phyloP scores from a whole-genome alignment of 2,113 vertebrate genomes.

The Muntiacus reevesi region DNA sequence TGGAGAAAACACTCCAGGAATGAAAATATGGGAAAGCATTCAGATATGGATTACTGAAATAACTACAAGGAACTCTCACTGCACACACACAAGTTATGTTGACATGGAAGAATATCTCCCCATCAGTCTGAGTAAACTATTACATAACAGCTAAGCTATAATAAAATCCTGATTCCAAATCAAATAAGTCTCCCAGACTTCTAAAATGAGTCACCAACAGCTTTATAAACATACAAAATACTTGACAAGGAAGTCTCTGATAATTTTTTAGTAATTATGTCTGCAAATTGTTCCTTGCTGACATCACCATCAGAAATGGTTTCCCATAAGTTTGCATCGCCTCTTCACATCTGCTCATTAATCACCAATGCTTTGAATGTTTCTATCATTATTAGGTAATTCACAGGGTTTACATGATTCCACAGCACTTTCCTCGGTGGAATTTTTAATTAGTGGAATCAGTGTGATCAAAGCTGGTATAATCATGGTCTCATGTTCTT shows the following conservation, averaged over 20 bases:
- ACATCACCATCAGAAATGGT: constrained; percentile 88
- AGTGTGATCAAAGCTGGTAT: constrained; percentile 61
- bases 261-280: constrained; percentile 92
- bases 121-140: constrained; percentile 83
- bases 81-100: constrained; percentile 74
- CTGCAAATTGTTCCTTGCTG: constrained; percentile 89
- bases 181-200: constrained; percentile 89
- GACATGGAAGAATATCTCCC: constrained; percentile 81
- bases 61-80: constrained; percentile 75
- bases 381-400: constrained; percentile 82
- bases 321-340: constrained; percentile 87
- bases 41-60: constrained; percentile 78
- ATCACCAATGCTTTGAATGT: constrained; percentile 85
- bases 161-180: constrained; percentile 88
- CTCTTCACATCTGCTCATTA: constrained; percentile 89
- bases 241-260: constrained; percentile 90
- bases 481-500: not conserved
- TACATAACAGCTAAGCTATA: constrained; percentile 89
- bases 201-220: constrained; percentile 88
- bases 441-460: constrained; percentile 76
- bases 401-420: constrained; percentile 69
- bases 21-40: constrained; percentile 76
- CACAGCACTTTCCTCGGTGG: constrained; percentile 53
- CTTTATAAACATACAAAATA: constrained; percentile 89
- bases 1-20: constrained; percentile 38